Evolutionary conservation across 2,888 invertebrate species (phyloP), one percentile per base, ranked within the genome.

Genomic region (Brenthis ino): DNA sequence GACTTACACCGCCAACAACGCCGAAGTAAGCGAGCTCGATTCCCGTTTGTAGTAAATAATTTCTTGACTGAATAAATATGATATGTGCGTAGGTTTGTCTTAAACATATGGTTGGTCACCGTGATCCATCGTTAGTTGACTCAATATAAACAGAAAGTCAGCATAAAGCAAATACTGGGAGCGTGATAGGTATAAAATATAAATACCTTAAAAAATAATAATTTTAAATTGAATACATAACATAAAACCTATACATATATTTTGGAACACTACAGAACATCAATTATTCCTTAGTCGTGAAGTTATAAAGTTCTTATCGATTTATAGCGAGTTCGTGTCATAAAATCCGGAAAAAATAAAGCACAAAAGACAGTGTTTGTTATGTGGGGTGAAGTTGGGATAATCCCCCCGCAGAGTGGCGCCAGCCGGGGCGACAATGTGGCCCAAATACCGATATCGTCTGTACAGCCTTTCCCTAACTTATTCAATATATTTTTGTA

Each of bases 371-470:
- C 72, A 71, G 66, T 70, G 16, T 72, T 68, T 74, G 74, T 74
- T 72, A 73, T 69, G 69, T 75, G 74, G 79, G 78, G 76, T 78
- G 76, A 76, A 75, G 77, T 75, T 68, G 77, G 79, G 80, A 79
- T 82, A 78, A 81, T 81, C 80, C 81, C 80, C 80, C 79, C 69
- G 71, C 74, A 75, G 69, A 72, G 72, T 71, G 77, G 73, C 76
- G 80, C 77, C 82, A 79, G 57, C 67, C 72, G 75, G 65, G 72
- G 71, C 74, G 81, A 78, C 84, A 78, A 81, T 84, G 80, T 83
- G 80, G 82, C 81, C 76, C 84, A 85, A 79, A 80, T 76, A 73
- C 76, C 77, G 78, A 76, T 81, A 77, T 51, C 54, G 14, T 54
- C 28, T 50, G 79, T 79, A 78, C 77, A 78, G 75, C 75, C 76